Evolutionary conservation across 1,140 invertebrate species (phyloP).

Genomic region (Drosophila teissieri): DNA sequence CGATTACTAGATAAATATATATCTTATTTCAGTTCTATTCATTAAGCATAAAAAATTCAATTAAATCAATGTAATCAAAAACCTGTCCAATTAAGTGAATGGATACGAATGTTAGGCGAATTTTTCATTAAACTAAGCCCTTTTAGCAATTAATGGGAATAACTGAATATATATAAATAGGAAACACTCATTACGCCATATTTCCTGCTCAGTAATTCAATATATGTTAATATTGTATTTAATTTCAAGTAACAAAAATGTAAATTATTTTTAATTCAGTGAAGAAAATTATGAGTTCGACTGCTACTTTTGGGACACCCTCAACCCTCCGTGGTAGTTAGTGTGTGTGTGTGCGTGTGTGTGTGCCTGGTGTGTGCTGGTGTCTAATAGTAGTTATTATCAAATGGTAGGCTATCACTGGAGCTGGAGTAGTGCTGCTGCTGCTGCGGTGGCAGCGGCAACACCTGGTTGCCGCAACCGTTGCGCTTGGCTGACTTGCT

Average conservation of each 20-base stretch:
- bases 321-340: background rate
- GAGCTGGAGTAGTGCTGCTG: constrained; percentile 76
- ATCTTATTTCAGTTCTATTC: background rate
- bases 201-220: too few relatives aligned
- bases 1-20: too few relatives aligned
- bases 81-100: background rate
- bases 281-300: background rate
- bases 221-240: too few relatives aligned
- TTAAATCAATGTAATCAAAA: background rate
- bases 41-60: background rate
- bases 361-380: constrained; percentile 18
- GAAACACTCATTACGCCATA: too few relatives aligned
- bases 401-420: constrained; percentile 82
- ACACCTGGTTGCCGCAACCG: constrained; percentile 54
- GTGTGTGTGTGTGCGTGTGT: constrained; percentile 28
- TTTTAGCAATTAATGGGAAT: background rate
- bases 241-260: too few relatives aligned
- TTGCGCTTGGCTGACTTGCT: constrained; percentile 49
- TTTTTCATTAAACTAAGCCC: background rate
- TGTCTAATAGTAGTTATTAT: constrained; percentile 84
- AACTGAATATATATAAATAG: background rate
- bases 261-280: too few relatives aligned
- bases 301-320: constrained; percentile 15
- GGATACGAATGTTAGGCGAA: background rate
- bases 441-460: constrained; percentile 53